Evolutionary conservation across 2,797 vertebrate species (phyloP).

Genomic region (Acanthornis magna): DNA sequence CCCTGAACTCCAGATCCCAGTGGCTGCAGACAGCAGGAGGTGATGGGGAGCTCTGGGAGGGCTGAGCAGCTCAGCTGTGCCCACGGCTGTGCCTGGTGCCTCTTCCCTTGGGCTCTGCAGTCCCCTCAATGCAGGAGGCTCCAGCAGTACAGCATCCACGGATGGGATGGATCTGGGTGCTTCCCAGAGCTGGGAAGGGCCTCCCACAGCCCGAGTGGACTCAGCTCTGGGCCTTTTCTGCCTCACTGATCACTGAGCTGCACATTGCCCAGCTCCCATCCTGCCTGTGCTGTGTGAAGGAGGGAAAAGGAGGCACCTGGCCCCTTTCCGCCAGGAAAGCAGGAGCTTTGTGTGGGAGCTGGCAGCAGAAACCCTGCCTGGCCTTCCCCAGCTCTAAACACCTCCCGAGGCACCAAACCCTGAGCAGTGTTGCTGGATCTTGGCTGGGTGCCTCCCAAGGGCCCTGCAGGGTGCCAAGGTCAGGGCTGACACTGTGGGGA

Average conservation of each 20-base stretch:
- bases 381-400: background rate
- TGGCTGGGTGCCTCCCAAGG: background rate
- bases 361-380: background rate
- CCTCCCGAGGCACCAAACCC: background rate
- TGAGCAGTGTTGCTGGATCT: background rate
- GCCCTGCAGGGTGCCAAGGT: background rate
- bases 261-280: background rate
- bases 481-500: background rate
- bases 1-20: background rate
- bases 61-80: background rate
- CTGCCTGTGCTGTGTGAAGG: background rate
- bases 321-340: background rate
- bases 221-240: background rate
- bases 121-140: background rate
- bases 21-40: background rate
- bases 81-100: background rate
- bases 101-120: background rate
- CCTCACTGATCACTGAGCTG: background rate
- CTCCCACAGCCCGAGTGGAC: accelerated
- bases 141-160: accelerated
- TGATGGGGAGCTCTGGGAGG: background rate
- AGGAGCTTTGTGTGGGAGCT: background rate
- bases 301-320: background rate
- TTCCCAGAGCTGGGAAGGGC: background rate
- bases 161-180: background rate